phyloP scores from a whole-genome alignment of 1,140 invertebrate species.

The Hylyphantes graminicola region DNA sequence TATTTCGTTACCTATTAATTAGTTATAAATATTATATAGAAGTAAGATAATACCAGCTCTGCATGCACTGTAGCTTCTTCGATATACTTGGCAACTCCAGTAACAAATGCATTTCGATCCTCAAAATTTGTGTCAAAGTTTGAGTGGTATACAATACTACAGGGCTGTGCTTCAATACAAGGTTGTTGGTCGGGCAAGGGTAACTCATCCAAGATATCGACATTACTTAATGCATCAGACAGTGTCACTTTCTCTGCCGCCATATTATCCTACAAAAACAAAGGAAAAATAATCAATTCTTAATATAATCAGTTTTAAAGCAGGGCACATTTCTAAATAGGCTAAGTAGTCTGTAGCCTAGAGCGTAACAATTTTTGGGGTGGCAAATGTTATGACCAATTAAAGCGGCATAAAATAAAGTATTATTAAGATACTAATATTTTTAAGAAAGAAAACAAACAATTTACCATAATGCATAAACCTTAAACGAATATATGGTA shows the following conservation, averaged over 20 bases:
- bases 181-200: slow-evolving; percentile 97
- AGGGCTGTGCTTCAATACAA: slow-evolving; percentile 97
- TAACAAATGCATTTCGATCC: slow-evolving; percentile 98
- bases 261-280: slow-evolving; percentile 60
- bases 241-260: slow-evolving; percentile 90
- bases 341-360: too few relatives aligned
- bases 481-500: too few relatives aligned
- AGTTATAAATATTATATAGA: not conserved
- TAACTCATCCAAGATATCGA: slow-evolving; percentile 98
- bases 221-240: slow-evolving; percentile 95
- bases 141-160: slow-evolving; percentile 93
- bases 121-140: slow-evolving; percentile 98
- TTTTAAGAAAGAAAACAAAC: too few relatives aligned
- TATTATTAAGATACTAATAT: too few relatives aligned
- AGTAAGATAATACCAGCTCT: slow-evolving; percentile 82
- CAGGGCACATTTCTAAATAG: too few relatives aligned
- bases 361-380: too few relatives aligned
- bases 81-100: slow-evolving; percentile 98
- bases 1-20: too few relatives aligned
- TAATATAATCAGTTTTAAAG: not conserved
- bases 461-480: too few relatives aligned
- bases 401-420: too few relatives aligned
- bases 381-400: too few relatives aligned
- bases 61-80: slow-evolving; percentile 99
- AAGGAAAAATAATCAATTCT: not conserved